These are phyloP conservation scores for Cephus cinctus DNA, from an alignment of 1,140 invertebrate genomes.

Conservation along the genomic window DNA sequence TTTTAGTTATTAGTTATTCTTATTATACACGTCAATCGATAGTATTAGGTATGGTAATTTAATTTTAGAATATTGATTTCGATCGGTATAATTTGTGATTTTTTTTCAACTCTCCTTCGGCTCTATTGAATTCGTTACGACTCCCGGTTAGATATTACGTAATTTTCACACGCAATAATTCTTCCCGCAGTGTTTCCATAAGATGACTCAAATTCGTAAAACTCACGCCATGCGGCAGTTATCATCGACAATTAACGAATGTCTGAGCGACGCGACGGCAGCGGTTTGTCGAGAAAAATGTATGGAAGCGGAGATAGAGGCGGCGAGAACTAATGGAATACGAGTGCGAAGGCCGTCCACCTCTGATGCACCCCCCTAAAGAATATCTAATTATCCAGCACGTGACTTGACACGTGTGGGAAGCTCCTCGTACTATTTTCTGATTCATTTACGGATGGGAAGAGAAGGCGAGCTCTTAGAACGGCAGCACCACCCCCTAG, in stretches of 20 bases:
- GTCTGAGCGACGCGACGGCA: background rate
- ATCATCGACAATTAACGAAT: conserved; percentile 46
- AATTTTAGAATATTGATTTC: background rate
- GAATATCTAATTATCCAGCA: conserved; percentile 56
- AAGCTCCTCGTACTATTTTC: conserved; percentile 51
- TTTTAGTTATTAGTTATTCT: too few relatives aligned
- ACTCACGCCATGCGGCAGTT: conserved; percentile 46
- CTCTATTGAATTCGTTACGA: too few relatives aligned
- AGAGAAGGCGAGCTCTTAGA: background rate
- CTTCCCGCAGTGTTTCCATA: too few relatives aligned
- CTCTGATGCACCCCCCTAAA: conserved; percentile 49
- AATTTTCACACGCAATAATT: too few relatives aligned
- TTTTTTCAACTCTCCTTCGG: too few relatives aligned
- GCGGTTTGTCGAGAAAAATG: conserved; percentile 12
- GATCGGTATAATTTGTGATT: too few relatives aligned
- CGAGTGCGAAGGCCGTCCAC: conserved; percentile 24
- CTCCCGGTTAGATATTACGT: too few relatives aligned
- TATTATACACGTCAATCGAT: too few relatives aligned
- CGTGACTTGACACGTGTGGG: conserved; percentile 52
- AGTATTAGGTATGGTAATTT: too few relatives aligned
- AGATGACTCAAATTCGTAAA: too few relatives aligned
- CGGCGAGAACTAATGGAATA: conserved; percentile 9
- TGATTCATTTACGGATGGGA: conserved; percentile 46
- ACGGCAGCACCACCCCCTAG: conserved; percentile 38
- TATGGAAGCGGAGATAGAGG: background rate